Evolutionary conservation across 1,140 invertebrate species (phyloP).

Genomic region (Drosophila orosa): DNA sequence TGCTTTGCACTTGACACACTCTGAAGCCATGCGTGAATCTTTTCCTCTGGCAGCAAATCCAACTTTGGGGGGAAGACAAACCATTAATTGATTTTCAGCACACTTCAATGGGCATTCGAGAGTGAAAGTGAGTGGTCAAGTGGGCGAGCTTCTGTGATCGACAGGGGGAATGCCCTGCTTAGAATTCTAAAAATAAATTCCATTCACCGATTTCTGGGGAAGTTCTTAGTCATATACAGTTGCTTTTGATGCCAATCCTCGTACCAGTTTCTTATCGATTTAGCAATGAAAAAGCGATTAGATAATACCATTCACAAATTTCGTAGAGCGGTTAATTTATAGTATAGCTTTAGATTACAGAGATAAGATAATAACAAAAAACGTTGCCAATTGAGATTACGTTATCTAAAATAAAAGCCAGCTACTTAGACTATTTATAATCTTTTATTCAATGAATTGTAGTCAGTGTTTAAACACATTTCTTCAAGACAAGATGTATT

Average conservation of each 20-base stretch:
- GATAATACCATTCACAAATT: neutral
- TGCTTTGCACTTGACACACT: constrained; percentile 77
- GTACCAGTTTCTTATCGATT: neutral
- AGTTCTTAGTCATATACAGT: neutral
- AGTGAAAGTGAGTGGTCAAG: constrained; percentile 26
- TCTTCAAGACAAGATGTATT: neutral
- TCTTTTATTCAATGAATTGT: neutral
- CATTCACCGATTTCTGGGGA: neutral
- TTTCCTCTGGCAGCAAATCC: constrained; percentile 37
- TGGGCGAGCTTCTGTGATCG: neutral
- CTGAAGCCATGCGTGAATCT: constrained; percentile 76
- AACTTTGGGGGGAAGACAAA: constrained; percentile 63
- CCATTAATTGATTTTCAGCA: constrained; percentile 73
- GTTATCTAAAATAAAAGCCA: neutral
- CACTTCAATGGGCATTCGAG: constrained; percentile 59
- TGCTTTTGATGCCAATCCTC: neutral
- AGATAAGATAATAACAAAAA: too few relatives aligned
- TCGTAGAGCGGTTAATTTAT: too few relatives aligned
- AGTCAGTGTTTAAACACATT: neutral
- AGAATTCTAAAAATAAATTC: neutral
- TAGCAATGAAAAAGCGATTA: neutral
- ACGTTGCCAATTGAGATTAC: too few relatives aligned
- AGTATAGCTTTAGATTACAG: too few relatives aligned
- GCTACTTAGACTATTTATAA: neutral
- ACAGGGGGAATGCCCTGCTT: constrained; percentile 11